phyloP scores from a whole-genome alignment of 2,888 invertebrate genomes.

The Lamproptera curius region DNA sequence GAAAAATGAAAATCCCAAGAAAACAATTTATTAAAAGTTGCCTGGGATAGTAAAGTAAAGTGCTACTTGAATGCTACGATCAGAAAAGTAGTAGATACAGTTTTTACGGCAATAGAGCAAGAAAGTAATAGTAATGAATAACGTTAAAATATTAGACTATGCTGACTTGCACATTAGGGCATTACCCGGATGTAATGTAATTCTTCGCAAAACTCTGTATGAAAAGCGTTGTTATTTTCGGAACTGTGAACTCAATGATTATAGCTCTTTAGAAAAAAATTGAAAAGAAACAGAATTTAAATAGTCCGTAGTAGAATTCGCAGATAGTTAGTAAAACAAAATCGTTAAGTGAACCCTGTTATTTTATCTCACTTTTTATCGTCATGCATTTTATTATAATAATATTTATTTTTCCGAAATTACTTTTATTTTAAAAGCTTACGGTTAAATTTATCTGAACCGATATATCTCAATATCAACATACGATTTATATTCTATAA shows the following conservation, averaged over 20 bases:
- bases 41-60: constrained; percentile 23
- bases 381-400: constrained; percentile 47
- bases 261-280: constrained; percentile 18
- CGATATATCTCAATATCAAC: constrained; percentile 12
- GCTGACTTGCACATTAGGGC: constrained; percentile 16
- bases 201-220: constrained; percentile 16
- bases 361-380: constrained; percentile 30
- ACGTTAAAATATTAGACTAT: constrained; percentile 6
- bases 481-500: constrained; percentile 25
- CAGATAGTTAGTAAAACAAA: constrained; percentile 14
- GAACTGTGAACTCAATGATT: constrained; percentile 15
- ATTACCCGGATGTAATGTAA: constrained; percentile 8
- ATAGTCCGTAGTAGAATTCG: neutral
- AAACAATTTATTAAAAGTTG: constrained; percentile 56
- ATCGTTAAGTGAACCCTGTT: constrained; percentile 17
- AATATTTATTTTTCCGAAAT: constrained; percentile 16
- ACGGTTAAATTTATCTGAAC: constrained; percentile 6
- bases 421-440: constrained; percentile 16
- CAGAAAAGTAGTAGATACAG: constrained; percentile 9
- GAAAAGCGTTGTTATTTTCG: constrained; percentile 1
- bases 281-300: constrained; percentile 16
- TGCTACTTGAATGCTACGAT: constrained; percentile 17
- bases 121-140: constrained; percentile 13
- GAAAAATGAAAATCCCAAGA: constrained; percentile 57
- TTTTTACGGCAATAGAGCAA: constrained; percentile 15